phyloP scores from a whole-genome alignment of 2,888 invertebrate species.

The Zootermopsis nevadensis region DNA sequence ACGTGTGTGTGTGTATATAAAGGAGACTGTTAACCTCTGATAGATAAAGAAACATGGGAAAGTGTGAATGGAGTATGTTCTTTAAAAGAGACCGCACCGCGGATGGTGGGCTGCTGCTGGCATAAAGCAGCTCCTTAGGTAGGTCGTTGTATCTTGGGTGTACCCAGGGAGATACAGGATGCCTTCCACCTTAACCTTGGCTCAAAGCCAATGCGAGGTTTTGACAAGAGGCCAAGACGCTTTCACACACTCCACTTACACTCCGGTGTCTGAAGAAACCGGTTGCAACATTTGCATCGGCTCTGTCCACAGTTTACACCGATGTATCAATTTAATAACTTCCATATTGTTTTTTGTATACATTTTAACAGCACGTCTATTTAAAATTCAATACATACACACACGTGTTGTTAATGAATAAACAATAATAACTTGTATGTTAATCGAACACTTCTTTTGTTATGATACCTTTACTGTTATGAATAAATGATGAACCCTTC shows the following conservation, averaged over 20 bases:
- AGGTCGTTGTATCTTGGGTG: slow-evolving; percentile 1
- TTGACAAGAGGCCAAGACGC: slow-evolving; percentile 23
- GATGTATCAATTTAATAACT: too few species aligned
- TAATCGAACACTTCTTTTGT: too few species aligned
- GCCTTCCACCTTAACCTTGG: slow-evolving; percentile 20
- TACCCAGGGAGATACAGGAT: neutral
- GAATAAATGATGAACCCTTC: too few species aligned
- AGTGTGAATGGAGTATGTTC: too few species aligned
- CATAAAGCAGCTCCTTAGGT: neutral
- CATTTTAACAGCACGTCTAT: too few species aligned
- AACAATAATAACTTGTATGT: too few species aligned
- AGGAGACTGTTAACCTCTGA: neutral
- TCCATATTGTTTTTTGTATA: too few species aligned
- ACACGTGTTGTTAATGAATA: too few species aligned
- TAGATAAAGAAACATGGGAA: neutral
- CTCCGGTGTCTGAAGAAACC: neutral
- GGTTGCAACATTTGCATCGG: neutral
- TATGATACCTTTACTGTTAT: too few species aligned
- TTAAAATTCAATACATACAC: too few species aligned
- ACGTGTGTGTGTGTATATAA: neutral
- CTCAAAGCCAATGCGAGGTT: slow-evolving; percentile 25
- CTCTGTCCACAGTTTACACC: too few species aligned
- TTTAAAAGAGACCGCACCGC: neutral
- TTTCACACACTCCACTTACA: slow-evolving; percentile 18
- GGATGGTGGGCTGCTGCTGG: neutral